A percentile compares a stretch with the other conserved stretches of the same genome.
These are phyloP conservation scores for Tachyglossus aculeatus DNA, from an alignment of 2,797 vertebrate species.

Conservation along the genomic window DNA sequence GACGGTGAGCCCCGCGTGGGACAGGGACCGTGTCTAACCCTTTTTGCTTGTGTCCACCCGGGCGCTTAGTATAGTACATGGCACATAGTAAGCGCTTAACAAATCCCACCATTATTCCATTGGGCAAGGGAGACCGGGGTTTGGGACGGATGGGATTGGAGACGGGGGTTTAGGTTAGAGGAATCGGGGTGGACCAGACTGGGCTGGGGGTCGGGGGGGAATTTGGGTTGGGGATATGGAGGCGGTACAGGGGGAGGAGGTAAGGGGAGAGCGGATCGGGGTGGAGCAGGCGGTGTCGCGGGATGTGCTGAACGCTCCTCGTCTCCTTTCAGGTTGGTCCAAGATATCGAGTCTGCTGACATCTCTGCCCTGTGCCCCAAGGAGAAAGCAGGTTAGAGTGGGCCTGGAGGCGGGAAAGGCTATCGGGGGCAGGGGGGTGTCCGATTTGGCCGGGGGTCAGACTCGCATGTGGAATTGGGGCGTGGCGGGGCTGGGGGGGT, in stretches of 20 bases:
- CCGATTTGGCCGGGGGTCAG: not conserved
- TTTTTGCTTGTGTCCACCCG: too few species aligned
- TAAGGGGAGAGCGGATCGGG: not conserved
- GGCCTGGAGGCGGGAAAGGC: not conserved
- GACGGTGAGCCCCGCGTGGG: too few species aligned
- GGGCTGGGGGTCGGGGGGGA: not conserved
- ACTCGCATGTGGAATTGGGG: not conserved
- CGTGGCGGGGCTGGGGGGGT: not conserved
- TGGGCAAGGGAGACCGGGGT: not conserved
- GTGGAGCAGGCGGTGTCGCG: too few species aligned
- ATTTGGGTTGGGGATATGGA: not conserved
- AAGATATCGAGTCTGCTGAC: conserved; percentile 52
- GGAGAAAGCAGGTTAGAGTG: conserved; percentile 57
- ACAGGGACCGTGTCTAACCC: too few species aligned
- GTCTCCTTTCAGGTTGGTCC: conserved; percentile 47
- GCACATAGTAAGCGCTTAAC: too few species aligned
- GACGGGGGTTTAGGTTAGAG: conserved; percentile 56
- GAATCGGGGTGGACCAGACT: not conserved
- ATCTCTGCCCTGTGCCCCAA: conserved; percentile 54
- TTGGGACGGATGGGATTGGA: conserved; percentile 61
- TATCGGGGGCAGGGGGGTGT: not conserved
- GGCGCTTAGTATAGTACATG: too few species aligned
- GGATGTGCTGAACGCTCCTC: not conserved
- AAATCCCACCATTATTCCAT: not conserved
- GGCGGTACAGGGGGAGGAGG: not conserved